phyloP scores from a whole-genome alignment of 2,113 vertebrate genomes.

The Eudyptes chrysolophus region DNA sequence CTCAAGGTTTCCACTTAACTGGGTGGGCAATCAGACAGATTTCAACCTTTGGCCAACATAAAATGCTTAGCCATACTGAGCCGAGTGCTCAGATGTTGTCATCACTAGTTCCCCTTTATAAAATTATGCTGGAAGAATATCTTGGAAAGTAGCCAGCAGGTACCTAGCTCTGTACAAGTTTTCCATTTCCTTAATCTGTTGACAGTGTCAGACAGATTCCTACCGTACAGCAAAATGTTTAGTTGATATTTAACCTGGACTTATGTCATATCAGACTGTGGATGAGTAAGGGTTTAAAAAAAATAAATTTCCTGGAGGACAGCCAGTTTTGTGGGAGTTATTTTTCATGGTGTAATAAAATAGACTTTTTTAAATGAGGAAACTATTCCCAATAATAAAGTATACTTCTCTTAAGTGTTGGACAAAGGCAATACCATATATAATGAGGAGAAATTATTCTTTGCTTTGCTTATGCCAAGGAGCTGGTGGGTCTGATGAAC shows the following conservation, averaged over 20 bases:
- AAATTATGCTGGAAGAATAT: not conserved
- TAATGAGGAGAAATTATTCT: not conserved
- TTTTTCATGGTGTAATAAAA: conserved; percentile 22
- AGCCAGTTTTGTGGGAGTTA: not conserved
- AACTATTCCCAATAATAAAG: not conserved
- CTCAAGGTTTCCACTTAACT: not conserved
- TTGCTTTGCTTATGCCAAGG: not conserved
- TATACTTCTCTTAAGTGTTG: not conserved
- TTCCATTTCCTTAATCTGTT: not conserved
- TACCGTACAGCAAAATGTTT: not conserved
- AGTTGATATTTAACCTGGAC: conserved; percentile 49
- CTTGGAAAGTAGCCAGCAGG: not conserved
- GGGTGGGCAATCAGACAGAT: not conserved
- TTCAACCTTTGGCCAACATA: not conserved
- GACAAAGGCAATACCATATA: not conserved
- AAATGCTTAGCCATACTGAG: not conserved
- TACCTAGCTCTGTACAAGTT: not conserved
- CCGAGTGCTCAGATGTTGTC: not conserved
- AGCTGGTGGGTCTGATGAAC: not conserved
- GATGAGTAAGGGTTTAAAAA: conserved; percentile 8
- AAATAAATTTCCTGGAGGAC: not conserved
- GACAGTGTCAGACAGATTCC: not conserved
- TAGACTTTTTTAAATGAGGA: not conserved
- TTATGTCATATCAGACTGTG: conserved; percentile 30
- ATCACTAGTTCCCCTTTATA: not conserved